phyloP scores from a whole-genome alignment of 2,113 vertebrate species.

The Pelobates fuscus region DNA sequence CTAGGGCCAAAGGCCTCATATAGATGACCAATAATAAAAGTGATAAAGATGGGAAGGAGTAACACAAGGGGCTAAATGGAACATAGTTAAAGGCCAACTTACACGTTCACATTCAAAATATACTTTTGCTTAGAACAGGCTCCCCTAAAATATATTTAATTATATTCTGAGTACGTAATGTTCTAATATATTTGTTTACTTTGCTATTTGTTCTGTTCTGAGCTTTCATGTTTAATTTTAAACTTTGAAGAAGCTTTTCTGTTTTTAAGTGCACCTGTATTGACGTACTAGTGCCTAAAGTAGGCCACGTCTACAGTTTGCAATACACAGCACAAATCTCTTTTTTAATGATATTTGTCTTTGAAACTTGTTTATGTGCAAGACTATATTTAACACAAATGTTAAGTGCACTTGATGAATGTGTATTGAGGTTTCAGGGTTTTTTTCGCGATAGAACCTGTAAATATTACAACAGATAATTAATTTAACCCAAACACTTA shows the following conservation, averaged over 20 bases:
- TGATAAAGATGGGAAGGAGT: too few relatives aligned
- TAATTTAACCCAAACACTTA: too few relatives aligned
- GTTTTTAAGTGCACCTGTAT: slow-evolving; percentile 11
- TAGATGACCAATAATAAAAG: too few relatives aligned
- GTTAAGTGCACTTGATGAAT: background rate
- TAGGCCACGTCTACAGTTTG: background rate
- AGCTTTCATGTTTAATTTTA: slow-evolving; percentile 13
- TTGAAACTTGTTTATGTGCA: background rate
- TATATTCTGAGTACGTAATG: background rate
- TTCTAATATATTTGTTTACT: slow-evolving; percentile 7
- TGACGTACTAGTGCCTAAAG: background rate
- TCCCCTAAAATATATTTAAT: background rate
- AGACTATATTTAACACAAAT: background rate
- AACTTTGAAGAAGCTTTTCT: slow-evolving; percentile 7
- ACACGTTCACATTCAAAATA: too few relatives aligned
- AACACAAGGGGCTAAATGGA: too few relatives aligned
- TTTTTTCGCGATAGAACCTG: background rate
- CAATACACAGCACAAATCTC: background rate
- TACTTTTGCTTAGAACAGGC: background rate
- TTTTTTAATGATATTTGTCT: background rate
- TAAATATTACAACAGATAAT: too few relatives aligned
- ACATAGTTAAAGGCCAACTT: too few relatives aligned
- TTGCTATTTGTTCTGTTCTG: slow-evolving; percentile 7
- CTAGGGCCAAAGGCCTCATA: too few relatives aligned
- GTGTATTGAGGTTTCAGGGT: background rate